Conservation (phyloP, 1,140 invertebrate species). For the Aphis craccivora region DNA sequence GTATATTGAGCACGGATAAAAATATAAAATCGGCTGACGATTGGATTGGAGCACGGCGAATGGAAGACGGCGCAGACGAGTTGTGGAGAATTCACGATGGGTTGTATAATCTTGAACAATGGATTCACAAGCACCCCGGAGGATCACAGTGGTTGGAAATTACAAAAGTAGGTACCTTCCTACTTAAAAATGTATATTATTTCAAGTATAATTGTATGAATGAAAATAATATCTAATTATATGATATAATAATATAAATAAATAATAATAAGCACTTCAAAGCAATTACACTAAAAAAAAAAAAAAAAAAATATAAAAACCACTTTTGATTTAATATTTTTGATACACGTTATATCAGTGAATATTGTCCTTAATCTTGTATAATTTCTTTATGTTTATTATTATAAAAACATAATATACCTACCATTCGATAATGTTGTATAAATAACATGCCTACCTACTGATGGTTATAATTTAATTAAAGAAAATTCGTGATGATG, state of each 20-base stretch:
- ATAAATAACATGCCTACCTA: background rate
- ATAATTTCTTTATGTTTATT: background rate
- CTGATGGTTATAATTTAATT: background rate
- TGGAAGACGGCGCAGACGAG: constrained; percentile 76
- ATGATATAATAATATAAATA: background rate
- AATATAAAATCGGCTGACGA: constrained; percentile 60
- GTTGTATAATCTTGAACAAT: constrained; percentile 78
- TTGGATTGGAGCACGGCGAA: constrained; percentile 73
- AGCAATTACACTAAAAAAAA: background rate
- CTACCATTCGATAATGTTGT: background rate
- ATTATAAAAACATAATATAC: background rate
- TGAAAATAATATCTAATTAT: background rate
- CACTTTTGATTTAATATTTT: background rate
- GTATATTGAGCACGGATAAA: constrained; percentile 58
- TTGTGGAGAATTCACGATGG: constrained; percentile 80
- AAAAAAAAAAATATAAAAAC: too few relatives aligned
- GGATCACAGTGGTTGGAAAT: constrained; percentile 76
- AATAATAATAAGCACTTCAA: background rate
- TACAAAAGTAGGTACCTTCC: constrained; percentile 68
- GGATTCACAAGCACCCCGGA: constrained; percentile 78
- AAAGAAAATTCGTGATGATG: background rate
- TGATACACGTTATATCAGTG: background rate
- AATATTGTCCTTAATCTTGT: background rate
- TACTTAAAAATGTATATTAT: background rate
- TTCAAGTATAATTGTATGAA: background rate